Base-by-base conservation (phyloP, 2,797 vertebrate species). In the Myotis myotis region DNA sequence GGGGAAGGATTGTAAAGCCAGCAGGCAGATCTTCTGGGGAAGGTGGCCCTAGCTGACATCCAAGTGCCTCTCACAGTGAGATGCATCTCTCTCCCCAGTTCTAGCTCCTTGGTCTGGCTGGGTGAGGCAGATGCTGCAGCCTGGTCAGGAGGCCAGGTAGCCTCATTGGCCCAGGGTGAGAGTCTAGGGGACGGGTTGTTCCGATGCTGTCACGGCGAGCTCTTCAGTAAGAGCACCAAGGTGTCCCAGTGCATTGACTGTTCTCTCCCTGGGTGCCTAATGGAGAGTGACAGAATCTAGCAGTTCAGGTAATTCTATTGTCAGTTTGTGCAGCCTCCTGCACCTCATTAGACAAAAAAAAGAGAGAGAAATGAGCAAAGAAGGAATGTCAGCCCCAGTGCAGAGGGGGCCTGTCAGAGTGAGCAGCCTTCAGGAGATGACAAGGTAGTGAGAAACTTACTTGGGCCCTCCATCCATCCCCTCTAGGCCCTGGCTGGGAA, bases 341-440 rank as follows among this genome's bases (percentile, higher is more conserved):
- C 11, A 55, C 92, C 94, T 96, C 80, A 76, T 97, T 96, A 97
- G 94, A 97, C 95, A 96, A 95, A 97, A 71, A 95, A 97, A 62
- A 88, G 41, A 91, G 72, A 49, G 81, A 93, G 87, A 95, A 95
- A 96, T 89, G 90, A 94, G 72, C 78, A 57, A 71, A 87, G 70
- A 79, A 78, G 28, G 78, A 33, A 60, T n/a, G 80, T 84, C 88
- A 96, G 57, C 47, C 13, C 22, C 78, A 53, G 72, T 53, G 83
- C 41, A 60, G 64, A 93, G 85, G 80, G 60, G 44, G 23, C 64
- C 70, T 68, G 53, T n/a, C 57, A 84, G 85, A 91, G 53, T 19
- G 38, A 20, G 79, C 87, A 23, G 57, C 66, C 94, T 87, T 86
- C 41, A 66, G 87, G 53, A 96, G 86, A 88, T 22, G 71, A 86